These are phyloP conservation scores for Tragelaphus buxtoni DNA, from an alignment of 2,113 vertebrate species.

Conservation along the genomic window DNA sequence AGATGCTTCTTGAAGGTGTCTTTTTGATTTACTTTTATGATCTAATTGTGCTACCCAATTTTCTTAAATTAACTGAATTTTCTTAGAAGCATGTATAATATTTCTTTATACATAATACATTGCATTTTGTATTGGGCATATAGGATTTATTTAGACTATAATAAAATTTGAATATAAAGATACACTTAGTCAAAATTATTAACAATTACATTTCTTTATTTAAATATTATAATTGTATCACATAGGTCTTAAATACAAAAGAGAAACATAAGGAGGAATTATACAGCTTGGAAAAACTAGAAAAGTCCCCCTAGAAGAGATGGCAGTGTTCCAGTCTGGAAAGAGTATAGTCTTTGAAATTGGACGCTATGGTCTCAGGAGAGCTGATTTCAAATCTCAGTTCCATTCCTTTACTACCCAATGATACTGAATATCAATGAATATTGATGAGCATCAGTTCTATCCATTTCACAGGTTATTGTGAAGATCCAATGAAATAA, in stretches of 20 bases:
- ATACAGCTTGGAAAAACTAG: background rate
- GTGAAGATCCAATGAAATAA: background rate
- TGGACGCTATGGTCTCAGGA: background rate
- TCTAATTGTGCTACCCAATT: background rate
- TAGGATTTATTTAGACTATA: conserved; percentile 17
- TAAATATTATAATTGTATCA: background rate
- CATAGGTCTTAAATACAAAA: background rate
- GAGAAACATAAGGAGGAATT: background rate
- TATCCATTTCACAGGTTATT: background rate
- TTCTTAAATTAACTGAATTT: background rate
- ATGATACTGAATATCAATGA: background rate
- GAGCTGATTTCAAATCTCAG: background rate
- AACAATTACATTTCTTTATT: background rate
- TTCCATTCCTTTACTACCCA: background rate
- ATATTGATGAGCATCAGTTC: background rate
- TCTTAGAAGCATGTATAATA: background rate
- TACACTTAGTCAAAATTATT: background rate
- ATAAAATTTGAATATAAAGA: background rate
- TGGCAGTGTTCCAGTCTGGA: background rate
- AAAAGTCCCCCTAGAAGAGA: background rate
- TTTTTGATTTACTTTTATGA: background rate
- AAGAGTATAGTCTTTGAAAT: background rate
- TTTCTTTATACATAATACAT: background rate
- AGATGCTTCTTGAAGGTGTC: background rate
- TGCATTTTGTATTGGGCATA: background rate